Base-by-base conservation (phyloP, 2,888 invertebrate species). In the Bruchidius siliquastri region DNA sequence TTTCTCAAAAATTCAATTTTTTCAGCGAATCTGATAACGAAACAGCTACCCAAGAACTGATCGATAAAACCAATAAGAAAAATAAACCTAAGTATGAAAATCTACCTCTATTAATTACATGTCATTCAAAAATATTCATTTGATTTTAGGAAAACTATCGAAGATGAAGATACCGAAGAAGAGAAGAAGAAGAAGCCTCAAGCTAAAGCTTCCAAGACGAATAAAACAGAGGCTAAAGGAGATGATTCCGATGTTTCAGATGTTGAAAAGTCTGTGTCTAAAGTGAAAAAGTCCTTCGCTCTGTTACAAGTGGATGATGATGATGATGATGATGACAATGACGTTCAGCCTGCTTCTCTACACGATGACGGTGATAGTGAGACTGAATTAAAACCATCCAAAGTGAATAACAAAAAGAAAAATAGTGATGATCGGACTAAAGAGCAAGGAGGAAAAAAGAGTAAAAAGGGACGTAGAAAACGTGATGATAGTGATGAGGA, bases 401-500 rank as follows among this genome's bases (percentile, higher is more conserved):
- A 85, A 76, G 84, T 84, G 73, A 87, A 84, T 78, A 86, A 84
- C 78, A 85, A 86, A 77, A 85, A 85, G 77, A 87, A 85, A 79
- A 82, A 85, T 74, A 86, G 86, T 76, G 86, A 21, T 49, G 84
- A 87, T 77, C 81, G 83, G 83, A 86, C 84, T 81, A 87, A 85
- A 80, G 83, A 84, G 72, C 81, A 77, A 75, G 81, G 81, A 73
- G 90, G 90, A 21, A 93, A 93, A 84, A 93, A 93, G 84, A 93
- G 94, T 84, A 90, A 91, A 2, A 94, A 93, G 83, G 93, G 93
- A 85, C 86, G 89, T 3, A 92, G 91, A 82, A 90, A 92, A 82
- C 94, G 92, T 87, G 92, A 91, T 78, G 91, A 92, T 81, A 93
- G 93, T 73, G 93, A 93, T 82, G 94, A 94, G 76, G 95, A 95